A percentile compares a stretch with the other conserved stretches of the same genome.
phyloP scores from a whole-genome alignment of 2,888 invertebrate genomes.

The Caenorhabditis wallacei region DNA sequence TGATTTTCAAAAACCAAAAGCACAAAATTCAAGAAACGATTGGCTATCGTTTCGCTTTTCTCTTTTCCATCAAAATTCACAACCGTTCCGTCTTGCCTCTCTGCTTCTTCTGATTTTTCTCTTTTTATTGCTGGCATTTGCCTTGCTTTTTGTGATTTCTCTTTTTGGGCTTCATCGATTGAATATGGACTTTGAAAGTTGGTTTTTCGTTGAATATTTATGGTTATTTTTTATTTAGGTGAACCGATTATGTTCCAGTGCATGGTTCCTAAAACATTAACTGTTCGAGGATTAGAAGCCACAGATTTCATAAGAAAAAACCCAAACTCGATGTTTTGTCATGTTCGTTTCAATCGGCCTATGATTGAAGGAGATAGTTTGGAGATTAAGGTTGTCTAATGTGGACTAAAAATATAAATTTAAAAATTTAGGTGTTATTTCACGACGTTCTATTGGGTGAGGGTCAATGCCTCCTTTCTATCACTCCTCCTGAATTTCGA shows the following conservation, averaged over 20 bases:
- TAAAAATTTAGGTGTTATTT: constrained; percentile 10
- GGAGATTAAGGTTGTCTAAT: constrained; percentile 30
- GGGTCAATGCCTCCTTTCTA: constrained; percentile 29
- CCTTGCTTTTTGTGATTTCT: constrained; percentile 12
- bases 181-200: constrained; percentile 3
- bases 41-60: not conserved
- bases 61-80: not conserved
- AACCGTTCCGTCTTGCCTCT: not conserved
- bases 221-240: constrained; percentile 10
- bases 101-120: not conserved
- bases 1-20: not conserved
- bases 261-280: constrained; percentile 6
- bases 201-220: not conserved
- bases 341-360: constrained; percentile 27
- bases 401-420: not conserved
- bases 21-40: not conserved
- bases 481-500: constrained; percentile 9
- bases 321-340: constrained; percentile 9
- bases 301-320: constrained; percentile 20
- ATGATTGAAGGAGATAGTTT: constrained; percentile 25
- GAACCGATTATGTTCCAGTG: constrained; percentile 20
- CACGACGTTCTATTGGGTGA: constrained; percentile 13
- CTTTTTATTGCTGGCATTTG: constrained; percentile 23
- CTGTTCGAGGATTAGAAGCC: not conserved
- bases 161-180: not conserved